Base-by-base conservation (phyloP, 2,113 vertebrate genomes). In the Sebastes schlegelii region DNA sequence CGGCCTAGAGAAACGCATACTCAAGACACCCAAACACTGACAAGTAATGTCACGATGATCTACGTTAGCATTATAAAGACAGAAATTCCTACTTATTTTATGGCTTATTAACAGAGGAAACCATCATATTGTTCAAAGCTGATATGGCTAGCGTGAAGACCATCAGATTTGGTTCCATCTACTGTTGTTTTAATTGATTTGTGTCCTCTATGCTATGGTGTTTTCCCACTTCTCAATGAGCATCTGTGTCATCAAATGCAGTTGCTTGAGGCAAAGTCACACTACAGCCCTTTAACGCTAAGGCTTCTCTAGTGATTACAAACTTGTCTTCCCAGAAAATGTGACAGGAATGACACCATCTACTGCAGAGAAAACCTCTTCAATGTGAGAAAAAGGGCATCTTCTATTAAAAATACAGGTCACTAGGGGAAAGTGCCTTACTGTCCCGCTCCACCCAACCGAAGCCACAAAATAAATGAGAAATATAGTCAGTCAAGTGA, bases 161-260 rank as follows among this genome's bases (percentile, higher is more conserved):
- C 40, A 62, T 71, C 51, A 58, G 69, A 48, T 16, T 5, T 48
- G 8, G 23, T 64, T 43, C 54, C n/a, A 49, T 62, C 5, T 19
- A 55, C 65, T 40, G 64, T 52, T 13, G 26, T 69, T 86, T 69
- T 62, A 73, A 84, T 57, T 13, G 57, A 51, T 81, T 60, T 43
- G 48, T 13, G 4, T 51, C 17, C 17, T 73, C 21, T 49, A 26
- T 26, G n/a, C 23, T n/a, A 16, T 19, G 16, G 17, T 11, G 57
- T 55, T 12, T 49, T 54, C 51, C n/a, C 21, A 57, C n/a, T 46
- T 65, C 74, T 64, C 26, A 69, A 2, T 21, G 49, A 79, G 57
- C 67, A 77, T 78, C 73, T 72, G 45, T 67, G 66, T 21, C 71
- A 77, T 54, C 42, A 61, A 58, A 75, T 65, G 60, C 8, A 67